These are phyloP conservation scores for Enteromius thamalakanensis DNA, from an alignment of 2,797 vertebrate genomes.

Conservation along the genomic window DNA sequence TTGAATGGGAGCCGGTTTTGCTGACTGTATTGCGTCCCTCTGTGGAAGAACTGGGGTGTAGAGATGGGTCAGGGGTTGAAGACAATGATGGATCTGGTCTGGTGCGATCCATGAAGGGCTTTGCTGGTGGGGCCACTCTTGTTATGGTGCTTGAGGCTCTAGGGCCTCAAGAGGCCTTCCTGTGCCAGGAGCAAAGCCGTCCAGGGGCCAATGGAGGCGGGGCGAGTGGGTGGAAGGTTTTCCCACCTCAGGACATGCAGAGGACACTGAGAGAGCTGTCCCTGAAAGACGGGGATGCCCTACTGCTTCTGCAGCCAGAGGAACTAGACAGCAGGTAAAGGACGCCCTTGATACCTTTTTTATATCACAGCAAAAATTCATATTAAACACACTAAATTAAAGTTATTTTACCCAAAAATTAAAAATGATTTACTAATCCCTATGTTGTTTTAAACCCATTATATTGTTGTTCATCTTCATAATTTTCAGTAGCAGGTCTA, in stretches of 20 bases:
- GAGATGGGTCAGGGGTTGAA: slow-evolving; percentile 48
- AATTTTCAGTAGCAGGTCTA: neutral
- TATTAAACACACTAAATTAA: neutral
- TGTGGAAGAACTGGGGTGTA: slow-evolving; percentile 56
- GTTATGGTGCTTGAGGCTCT: slow-evolving; percentile 72
- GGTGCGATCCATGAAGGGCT: slow-evolving; percentile 73
- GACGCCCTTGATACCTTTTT: neutral
- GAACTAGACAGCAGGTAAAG: slow-evolving; percentile 81
- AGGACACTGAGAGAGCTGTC: slow-evolving; percentile 84
- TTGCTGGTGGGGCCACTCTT: slow-evolving; percentile 74
- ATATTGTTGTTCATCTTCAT: neutral
- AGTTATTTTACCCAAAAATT: neutral
- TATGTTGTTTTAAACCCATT: neutral
- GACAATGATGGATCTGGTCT: slow-evolving; percentile 64
- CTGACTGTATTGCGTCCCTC: slow-evolving; percentile 82
- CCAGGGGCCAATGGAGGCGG: slow-evolving; percentile 67
- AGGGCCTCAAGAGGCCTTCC: slow-evolving; percentile 73
- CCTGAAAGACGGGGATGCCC: slow-evolving; percentile 84
- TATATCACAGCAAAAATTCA: neutral
- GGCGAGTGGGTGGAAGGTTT: slow-evolving; percentile 82
- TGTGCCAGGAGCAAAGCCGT: slow-evolving; percentile 75
- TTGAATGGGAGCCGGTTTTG: slow-evolving; percentile 87
- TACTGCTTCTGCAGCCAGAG: slow-evolving; percentile 83
- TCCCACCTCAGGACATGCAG: slow-evolving; percentile 80
- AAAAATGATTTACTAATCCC: neutral